These are phyloP conservation scores for Chinchilla lanigera DNA, from an alignment of 2,113 vertebrate species.

Conservation along the genomic window DNA sequence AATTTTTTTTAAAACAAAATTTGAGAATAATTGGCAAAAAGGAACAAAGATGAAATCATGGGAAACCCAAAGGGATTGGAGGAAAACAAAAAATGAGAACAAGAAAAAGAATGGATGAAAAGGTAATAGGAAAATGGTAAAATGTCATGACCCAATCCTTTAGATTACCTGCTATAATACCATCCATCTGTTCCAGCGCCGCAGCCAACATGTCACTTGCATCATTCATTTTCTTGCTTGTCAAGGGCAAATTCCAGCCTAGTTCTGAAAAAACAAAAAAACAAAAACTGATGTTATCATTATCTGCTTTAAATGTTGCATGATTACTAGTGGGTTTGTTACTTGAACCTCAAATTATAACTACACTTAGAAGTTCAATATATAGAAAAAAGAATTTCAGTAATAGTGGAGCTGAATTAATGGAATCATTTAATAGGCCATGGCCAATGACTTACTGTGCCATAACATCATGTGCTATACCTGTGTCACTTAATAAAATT, in stretches of 20 bases:
- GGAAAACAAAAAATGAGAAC: not conserved
- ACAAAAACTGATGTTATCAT: accelerated
- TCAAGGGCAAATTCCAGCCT: conserved; percentile 62
- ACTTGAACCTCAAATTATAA: conserved; percentile 19
- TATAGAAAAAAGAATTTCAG: not conserved
- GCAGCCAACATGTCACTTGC: conserved; percentile 99
- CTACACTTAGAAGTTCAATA: not conserved
- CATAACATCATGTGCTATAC: not conserved
- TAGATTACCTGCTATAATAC: conserved; percentile 96
- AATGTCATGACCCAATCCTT: not conserved
- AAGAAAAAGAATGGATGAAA: not conserved
- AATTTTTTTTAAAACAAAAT: conserved; percentile 36
- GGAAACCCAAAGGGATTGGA: not conserved
- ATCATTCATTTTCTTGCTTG: conserved; percentile 92
- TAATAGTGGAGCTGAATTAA: not conserved
- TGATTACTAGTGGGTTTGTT: conserved; percentile 5
- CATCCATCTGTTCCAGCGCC: conserved; percentile 99
- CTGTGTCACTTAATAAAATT: not conserved
- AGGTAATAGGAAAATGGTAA: not conserved
- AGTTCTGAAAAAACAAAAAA: conserved; percentile 76
- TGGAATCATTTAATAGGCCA: not conserved
- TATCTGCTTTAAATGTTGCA: conserved; percentile 39
- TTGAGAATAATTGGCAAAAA: conserved; percentile 5
- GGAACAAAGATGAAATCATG: not conserved
- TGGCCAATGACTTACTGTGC: not conserved